These are phyloP conservation scores for Sparus aurata DNA, from an alignment of 2,797 vertebrate species.

Conservation along the genomic window DNA sequence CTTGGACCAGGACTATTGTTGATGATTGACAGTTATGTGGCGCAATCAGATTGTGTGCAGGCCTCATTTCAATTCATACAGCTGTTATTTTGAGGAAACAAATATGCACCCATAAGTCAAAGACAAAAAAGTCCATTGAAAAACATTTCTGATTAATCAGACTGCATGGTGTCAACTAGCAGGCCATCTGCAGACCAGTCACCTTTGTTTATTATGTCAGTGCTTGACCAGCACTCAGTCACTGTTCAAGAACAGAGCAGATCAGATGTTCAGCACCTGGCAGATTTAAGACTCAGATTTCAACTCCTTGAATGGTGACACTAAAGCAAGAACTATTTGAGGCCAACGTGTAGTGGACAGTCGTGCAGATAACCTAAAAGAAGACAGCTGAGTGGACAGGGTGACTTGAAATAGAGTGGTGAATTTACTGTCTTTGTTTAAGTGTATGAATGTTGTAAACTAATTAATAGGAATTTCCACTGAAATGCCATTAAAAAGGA, in stretches of 20 bases:
- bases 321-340: slow-evolving; percentile 57
- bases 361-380: slow-evolving; percentile 26
- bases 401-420: background rate
- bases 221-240: background rate
- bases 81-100: background rate
- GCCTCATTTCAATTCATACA: background rate
- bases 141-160: slow-evolving; percentile 5
- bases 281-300: slow-evolving; percentile 64
- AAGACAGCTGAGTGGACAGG: slow-evolving; percentile 27
- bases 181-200: slow-evolving; percentile 2
- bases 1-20: too few species aligned
- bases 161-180: background rate
- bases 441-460: background rate
- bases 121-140: background rate
- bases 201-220: slow-evolving; percentile 30
- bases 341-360: slow-evolving; percentile 18
- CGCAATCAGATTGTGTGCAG: background rate
- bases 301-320: slow-evolving; percentile 64
- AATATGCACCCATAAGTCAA: background rate
- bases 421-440: background rate
- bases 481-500: background rate
- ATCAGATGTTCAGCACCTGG: slow-evolving; percentile 47
- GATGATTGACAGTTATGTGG: background rate
- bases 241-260: slow-evolving; percentile 35
- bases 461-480: background rate